Evolutionary conservation across 1,140 invertebrate genomes (phyloP), one percentile per base, ranked within the genome.

Genomic region (Oreohelix idahoensis): DNA sequence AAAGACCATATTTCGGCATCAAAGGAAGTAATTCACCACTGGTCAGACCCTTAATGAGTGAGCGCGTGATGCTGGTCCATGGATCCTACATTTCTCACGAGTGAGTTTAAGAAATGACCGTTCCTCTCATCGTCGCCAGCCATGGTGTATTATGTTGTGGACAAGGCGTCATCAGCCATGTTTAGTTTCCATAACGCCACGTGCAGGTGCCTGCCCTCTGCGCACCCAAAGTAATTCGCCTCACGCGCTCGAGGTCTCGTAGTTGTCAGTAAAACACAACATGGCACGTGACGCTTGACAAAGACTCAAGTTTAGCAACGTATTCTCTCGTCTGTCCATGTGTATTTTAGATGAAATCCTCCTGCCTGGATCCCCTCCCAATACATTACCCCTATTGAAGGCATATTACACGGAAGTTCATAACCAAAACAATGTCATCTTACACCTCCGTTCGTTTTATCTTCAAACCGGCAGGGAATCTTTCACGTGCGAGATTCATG

Each of bases 131-230:
- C 51, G 8, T 58, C 8, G 23, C 10, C 11, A 66, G 1, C 29
- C 32, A 1, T 66, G 63, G n/a, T 35, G n/a, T 66, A 13, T 66
- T 66, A 29, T 29, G 2, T 29, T 29, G 63, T 66, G 63, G 63
- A 66, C 63, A 66, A 66, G 29, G 29, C 63, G 63, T 66, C 29
- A 66, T 66, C 63, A 17, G n/a, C 63, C 63, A 66, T 66, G 29
- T 66, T 66, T 66, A 35, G n/a, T 66, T 66, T 66, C 29, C 63
- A 66, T 66, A 66, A 32, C n/a, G 63, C n/a, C 63, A 66, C 63
- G 63, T 66, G 63, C 63, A 66, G n/a, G 63, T 66, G 63, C 63
- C 5, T 66, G 63, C n/a, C n/a, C n/a, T 66, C 29, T 66, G n/a
- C n/a, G 8, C 29, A 58, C 29, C 29, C 63, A n/a, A 29, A 66